Base-by-base conservation (phyloP, 1,140 invertebrate species). In the Lepidotrigona ventralis region DNA sequence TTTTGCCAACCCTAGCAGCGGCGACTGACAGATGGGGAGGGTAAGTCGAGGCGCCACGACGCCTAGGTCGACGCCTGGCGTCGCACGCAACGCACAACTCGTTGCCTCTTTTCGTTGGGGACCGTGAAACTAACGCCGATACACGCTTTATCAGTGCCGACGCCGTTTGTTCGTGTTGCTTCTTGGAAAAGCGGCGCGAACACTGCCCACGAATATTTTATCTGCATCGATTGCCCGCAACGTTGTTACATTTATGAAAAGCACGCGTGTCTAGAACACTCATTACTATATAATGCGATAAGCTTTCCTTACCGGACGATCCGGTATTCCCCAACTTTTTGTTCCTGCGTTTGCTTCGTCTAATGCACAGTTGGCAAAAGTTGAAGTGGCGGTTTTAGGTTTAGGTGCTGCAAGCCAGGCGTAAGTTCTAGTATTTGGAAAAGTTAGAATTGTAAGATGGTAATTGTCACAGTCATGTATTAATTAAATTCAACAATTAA, bases 21-120 rank as follows among this genome's bases (percentile, higher is more conserved):
- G 21, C 77, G 39, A n/a, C 64, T 17, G 29, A 63, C 66, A 75
- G 29, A 74, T 39, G 39, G 74, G 74, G 56, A 68, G 81, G 80
- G 66, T 83, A 77, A 39, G 11, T 15, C n/a, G 39, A 70, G 81
- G 81, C 81, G 81, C 81, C 81, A 78, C 60, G 75, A 83, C 81
- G 81, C 81, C 81, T 83, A 83, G 81, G 78, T 75, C 72, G 81
- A 83, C 75, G 81, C 81, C 75, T 83, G 81, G 81, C 81, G 81
- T 78, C 81, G 56, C 81, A 83, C 81, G 81, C 81, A 78, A 83
- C 17, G 39, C 26, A 39, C 51, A 51, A n/a, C 58, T 23, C 39
- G 68, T 46, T 33, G 39, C 56, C 75, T 64, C 26, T 68, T 11
- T 78, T 63, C 54, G 72, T 19, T 2, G 29, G 72, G 54, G 64